Base-by-base conservation (phyloP, 2,113 vertebrate genomes). In the Bombycilla garrulus region DNA sequence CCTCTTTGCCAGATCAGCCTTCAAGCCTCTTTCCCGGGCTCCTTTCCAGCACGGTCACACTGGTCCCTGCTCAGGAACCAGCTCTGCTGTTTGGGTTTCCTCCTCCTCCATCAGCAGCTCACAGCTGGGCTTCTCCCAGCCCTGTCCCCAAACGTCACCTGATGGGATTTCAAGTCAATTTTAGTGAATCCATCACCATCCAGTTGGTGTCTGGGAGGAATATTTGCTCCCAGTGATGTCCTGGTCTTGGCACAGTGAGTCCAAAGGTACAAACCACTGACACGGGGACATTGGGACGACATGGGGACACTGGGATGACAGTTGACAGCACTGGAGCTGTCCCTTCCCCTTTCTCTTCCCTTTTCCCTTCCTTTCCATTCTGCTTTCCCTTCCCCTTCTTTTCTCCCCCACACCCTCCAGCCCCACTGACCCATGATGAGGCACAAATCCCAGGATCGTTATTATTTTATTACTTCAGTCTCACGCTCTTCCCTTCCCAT, bases 221-320 rank as follows among this genome's bases (percentile, higher is more conserved):
- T 23, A 22, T 33, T 14, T n/a, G 23, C 23, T 53, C 24, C 48
- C 53, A 6, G 53, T 8, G 10, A 6, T 3, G 17, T 35, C 33
- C 5, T 26, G 5, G 1, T 26, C 5, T 0, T 2, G 31, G 72
- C 17, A 29, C 9, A 3, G 8, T 8, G 45, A 19, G 5, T 14
- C 11, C 16, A 8, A 18, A 62, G 58, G 22, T 23, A 24, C 38
- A 26, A 77, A 72, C 1, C 58, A 33, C 38, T n/a, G n/a, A n/a
- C n/a, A n/a, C n/a, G n/a, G n/a, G n/a, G n/a, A n/a, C n/a, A n/a
- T n/a, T n/a, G n/a, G n/a, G n/a, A n/a, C n/a, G n/a, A n/a, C n/a
- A n/a, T n/a, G n/a, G n/a, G n/a, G n/a, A n/a, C n/a, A n/a, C n/a
- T n/a, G n/a, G n/a, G n/a, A n/a, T n/a, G n/a, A n/a, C n/a, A n/a